Evolutionary conservation across 2,888 invertebrate species (phyloP), one percentile per base, ranked within the genome.

Genomic region (Mayetiola destructor): DNA sequence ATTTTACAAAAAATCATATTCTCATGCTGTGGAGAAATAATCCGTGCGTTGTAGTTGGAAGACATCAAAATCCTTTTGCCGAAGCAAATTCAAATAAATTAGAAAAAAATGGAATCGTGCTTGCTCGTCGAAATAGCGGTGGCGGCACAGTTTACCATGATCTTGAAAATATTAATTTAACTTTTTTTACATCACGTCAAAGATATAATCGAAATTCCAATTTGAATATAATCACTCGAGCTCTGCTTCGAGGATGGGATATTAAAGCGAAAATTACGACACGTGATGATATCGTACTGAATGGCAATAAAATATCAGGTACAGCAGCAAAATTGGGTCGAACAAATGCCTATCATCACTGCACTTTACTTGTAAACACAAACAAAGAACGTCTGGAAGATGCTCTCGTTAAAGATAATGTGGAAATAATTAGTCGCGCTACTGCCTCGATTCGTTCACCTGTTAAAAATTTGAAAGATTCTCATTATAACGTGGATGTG

Each of bases 141-240:
- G 88, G 99, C 60, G 97, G 96, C 27, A 86, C 95, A 3, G 95
- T 99, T 21, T 99, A 91, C 71, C 97, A 99, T 70, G 97, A 99
- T 70, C 74, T 80, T 61, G 95, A 94, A 59, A 95, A 94, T 74
- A 75, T 95, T 0, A 96, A 95, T 73, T 77, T 94, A 61, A 88
- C 93, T 0, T 93, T 97, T 71, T 88, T 99, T 65, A 88, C 91
- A 10, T 80, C 86, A 2, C 79, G 85, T 61, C 82, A 85, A 62
- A 77, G 82, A 58, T 95, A 96, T 69, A 81, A 91, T 70, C 78
- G 96, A 58, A 83, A 81, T 65, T 82, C 84, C 65, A 99, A 99
- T 75, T 76, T 99, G 67, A 83, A 88, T 64, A 77, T 95, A 55
- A 82, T 99, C 57, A 84, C 86, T 55, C 78, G 86, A 62, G 87